These are phyloP conservation scores for Neodon shergylaensis DNA, from an alignment of 2,113 vertebrate species.

Conservation along the genomic window DNA sequence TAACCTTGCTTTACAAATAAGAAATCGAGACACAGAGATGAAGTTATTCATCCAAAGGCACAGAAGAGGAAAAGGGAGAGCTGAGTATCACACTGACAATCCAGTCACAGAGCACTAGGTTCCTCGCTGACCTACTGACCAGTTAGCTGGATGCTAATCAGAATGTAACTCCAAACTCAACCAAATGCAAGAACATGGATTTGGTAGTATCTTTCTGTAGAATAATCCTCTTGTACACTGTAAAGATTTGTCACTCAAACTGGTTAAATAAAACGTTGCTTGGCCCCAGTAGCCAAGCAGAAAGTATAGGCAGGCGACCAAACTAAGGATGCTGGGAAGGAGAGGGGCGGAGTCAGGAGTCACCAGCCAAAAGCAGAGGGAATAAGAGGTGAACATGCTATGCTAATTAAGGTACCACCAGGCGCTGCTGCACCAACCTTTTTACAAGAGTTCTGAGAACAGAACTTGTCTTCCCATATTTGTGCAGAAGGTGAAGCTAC, in stretches of 20 bases:
- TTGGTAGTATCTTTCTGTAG: background rate
- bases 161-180: background rate
- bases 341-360: no score
- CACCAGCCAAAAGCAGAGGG: no score
- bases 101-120: background rate
- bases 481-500: no score
- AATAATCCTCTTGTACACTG: no score
- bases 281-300: no score
- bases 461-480: background rate
- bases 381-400: no score
- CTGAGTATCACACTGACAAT: background rate
- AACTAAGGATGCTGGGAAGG: no score
- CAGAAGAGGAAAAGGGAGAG: background rate
- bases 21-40: background rate
- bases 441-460: background rate
- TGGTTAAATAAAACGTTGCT: no score
- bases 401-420: no score
- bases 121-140: background rate
- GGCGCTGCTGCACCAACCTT: no score
- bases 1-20: background rate
- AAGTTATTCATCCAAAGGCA: background rate
- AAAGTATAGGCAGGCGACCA: no score
- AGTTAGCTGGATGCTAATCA: background rate
- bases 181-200: slow-evolving; percentile 9
- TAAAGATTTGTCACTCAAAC: no score